These are phyloP conservation scores for Drosophila eohydei DNA, from an alignment of 2,888 invertebrate genomes.

Conservation along the genomic window DNA sequence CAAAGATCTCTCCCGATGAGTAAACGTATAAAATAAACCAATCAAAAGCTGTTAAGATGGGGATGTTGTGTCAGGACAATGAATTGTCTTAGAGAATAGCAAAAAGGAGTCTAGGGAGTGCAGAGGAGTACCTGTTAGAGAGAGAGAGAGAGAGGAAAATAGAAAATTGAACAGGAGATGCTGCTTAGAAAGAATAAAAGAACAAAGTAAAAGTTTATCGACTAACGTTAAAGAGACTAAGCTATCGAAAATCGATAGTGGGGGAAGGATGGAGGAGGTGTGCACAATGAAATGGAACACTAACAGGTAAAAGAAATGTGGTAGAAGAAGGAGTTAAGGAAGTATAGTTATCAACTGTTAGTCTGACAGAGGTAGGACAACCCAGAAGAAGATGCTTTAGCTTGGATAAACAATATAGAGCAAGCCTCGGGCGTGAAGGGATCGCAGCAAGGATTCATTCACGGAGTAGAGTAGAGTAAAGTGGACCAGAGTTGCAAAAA, in stretches of 20 bases:
- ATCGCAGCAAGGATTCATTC: too few species aligned
- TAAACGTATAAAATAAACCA: neutral
- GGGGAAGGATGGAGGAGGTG: neutral
- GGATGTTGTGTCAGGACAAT: neutral
- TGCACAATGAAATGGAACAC: neutral
- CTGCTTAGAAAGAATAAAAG: neutral
- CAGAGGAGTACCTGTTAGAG: neutral
- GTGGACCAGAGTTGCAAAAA: too few species aligned
- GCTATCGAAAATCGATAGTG: neutral
- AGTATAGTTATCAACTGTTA: neutral
- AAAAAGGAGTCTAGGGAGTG: neutral
- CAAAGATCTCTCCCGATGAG: neutral
- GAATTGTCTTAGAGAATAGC: neutral
- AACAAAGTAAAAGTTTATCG: neutral
- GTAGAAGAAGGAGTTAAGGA: too few species aligned
- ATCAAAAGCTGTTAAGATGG: neutral
- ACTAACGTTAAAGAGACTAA: too few species aligned
- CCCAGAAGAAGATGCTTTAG: too few species aligned
- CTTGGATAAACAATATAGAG: too few species aligned
- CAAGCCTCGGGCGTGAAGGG: too few species aligned
- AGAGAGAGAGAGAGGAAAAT: neutral
- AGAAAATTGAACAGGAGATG: neutral
- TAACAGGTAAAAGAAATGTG: neutral
- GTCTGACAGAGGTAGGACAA: too few species aligned
- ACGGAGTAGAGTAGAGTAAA: too few species aligned